phyloP scores from a whole-genome alignment of 2,113 vertebrate genomes.

The Dolichotis patagonum region DNA sequence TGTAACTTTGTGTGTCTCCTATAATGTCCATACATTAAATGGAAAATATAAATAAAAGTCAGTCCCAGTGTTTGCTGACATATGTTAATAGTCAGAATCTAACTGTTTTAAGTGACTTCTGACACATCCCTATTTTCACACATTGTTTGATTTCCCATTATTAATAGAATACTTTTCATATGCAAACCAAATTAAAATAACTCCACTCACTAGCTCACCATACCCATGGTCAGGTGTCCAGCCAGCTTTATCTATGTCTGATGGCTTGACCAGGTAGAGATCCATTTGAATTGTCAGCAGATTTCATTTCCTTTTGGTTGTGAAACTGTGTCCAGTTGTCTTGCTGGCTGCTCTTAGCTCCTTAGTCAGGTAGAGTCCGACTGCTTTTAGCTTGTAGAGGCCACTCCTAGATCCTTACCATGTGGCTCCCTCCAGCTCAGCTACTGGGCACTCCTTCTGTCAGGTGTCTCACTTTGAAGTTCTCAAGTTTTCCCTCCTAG shows the following conservation, averaged over 20 bases:
- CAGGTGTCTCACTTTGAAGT: background rate
- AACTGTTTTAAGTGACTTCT: background rate
- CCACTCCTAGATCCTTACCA: background rate
- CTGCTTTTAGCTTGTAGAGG: background rate
- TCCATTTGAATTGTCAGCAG: background rate
- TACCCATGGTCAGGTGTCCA: background rate
- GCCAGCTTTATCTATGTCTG: background rate
- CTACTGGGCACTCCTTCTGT: accelerated
- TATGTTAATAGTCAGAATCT: background rate
- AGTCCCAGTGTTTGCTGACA: background rate
- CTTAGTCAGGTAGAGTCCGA: no score
- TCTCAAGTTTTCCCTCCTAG: background rate
- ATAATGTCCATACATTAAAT: background rate
- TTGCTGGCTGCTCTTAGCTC: background rate
- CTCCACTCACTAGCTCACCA: background rate
- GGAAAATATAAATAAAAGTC: background rate
- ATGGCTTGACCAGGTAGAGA: background rate
- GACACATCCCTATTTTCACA: background rate
- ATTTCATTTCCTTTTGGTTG: background rate
- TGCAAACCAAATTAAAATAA: background rate
- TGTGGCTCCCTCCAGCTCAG: background rate
- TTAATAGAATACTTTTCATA: background rate
- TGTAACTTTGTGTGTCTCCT: background rate
- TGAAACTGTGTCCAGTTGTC: background rate
- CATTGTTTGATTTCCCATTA: background rate